A percentile compares a stretch with the other conserved stretches of the same genome.
Conservation (phyloP, 1,140 invertebrate species). For the Cherax destructor region DNA sequence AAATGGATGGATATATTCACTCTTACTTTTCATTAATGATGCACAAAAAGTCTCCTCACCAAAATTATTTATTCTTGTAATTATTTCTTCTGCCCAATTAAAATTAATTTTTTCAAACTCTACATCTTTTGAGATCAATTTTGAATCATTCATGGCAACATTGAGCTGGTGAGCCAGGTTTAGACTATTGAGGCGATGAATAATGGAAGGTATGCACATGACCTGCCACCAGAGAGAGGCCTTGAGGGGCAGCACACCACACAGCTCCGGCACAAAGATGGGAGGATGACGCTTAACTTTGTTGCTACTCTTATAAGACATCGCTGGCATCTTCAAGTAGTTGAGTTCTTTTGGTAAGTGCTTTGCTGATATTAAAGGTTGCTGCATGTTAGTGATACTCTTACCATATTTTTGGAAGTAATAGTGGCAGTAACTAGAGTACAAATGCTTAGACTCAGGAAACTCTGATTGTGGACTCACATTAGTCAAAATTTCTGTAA, state of each 20-base stretch:
- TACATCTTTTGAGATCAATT: neutral
- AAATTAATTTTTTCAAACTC: neutral
- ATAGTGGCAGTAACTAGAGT: constrained; percentile 48
- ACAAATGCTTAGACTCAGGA: constrained; percentile 9
- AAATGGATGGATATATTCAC: constrained; percentile 35
- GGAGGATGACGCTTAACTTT: constrained; percentile 22
- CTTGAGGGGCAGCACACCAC: constrained; percentile 58
- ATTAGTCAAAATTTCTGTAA: constrained; percentile 42
- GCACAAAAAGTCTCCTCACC: constrained; percentile 24
- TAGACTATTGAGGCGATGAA: constrained; percentile 70
- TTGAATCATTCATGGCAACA: neutral
- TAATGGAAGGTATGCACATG: constrained; percentile 63
- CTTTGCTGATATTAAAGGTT: constrained; percentile 49
- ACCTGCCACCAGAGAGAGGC: constrained; percentile 69
- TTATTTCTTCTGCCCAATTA: constrained; percentile 21
- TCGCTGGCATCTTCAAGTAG: constrained; percentile 49
- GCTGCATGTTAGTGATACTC: constrained; percentile 30
- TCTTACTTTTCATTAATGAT: neutral
- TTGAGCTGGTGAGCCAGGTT: constrained; percentile 46
- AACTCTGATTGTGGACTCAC: constrained; percentile 35
- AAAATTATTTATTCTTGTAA: neutral
- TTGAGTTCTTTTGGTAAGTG: constrained; percentile 66
- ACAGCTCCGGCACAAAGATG: constrained; percentile 66
- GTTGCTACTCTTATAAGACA: no score
- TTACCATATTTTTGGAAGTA: constrained; percentile 16